Base-by-base conservation (phyloP, 2,113 vertebrate species). In the Pitta sordida region DNA sequence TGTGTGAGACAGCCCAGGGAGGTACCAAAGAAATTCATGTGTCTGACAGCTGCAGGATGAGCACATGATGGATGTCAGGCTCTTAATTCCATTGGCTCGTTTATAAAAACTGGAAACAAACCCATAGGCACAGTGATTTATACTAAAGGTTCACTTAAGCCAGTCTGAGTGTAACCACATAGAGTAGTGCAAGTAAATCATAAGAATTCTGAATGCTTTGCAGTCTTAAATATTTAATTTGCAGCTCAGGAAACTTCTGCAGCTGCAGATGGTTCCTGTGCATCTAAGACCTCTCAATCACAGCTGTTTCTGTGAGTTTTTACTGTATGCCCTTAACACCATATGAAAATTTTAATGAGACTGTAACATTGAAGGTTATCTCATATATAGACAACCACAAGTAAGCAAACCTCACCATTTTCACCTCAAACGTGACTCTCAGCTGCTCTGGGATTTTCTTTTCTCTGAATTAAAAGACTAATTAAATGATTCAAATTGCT, bases 21-120 rank as follows among this genome's bases (percentile, higher is more conserved):
- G 13, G 24, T 10, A 12, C 19, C 10, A 16, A 60, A 32, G 11
- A 37, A 64, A 62, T 15, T 3, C 0, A 0, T 15, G 13, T 84
- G 20, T 37, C 20, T 81, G 69, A 20, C 60, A 70, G 68, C 15
- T 62, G 51, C 55, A 67, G 51, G 23, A 53, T 13, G 36, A 81
- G 26, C 51, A 37, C 24, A 5, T 2, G 1, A 49, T 17, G 3
- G 71, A 70, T 5, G 2, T 22, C 30, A 39, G 30, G 7, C 6
- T 73, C 32, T 62, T 43, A 68, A 64, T 56, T 76, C 27, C 4
- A 3, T 1, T 9, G 36, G 68, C 17, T 60, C 76, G 12, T 46
- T 80, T 44, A 34, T 30, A 88, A 93, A 79, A 62, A 74, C 5
- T 59, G 41, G 9, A 74, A 91, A 73, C 22, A 84, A 91, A 83